phyloP scores from a whole-genome alignment of 2,888 invertebrate species.

The Mycalesis mineus region DNA sequence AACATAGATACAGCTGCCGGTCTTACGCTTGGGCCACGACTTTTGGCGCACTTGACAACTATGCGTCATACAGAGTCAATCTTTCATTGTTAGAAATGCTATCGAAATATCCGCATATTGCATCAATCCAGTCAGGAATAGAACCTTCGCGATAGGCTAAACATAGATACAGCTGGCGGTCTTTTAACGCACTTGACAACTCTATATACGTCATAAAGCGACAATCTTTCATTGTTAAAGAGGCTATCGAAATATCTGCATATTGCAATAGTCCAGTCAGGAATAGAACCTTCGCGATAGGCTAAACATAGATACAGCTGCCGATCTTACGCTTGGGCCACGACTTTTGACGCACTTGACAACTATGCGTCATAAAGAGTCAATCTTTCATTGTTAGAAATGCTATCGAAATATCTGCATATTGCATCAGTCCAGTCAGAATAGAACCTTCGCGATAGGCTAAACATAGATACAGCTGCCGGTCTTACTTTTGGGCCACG shows the following conservation, averaged over 20 bases:
- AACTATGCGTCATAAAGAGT: no score
- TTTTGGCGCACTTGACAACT: no score
- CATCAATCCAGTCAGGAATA: conserved; percentile 21
- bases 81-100: conserved; percentile 7
- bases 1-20: conserved; percentile 25
- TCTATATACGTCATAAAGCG: no score
- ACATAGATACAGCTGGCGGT: conserved; percentile 24
- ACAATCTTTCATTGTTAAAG: conserved; percentile 11
- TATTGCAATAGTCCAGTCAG: conserved; percentile 21
- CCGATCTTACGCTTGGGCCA: not conserved
- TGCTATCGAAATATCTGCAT: conserved; percentile 25
- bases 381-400: conserved; percentile 9
- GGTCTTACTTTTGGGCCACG: not conserved
- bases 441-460: conserved; percentile 26
- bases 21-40: not conserved
- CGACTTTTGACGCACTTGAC: no score
- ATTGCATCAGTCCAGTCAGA: conserved; percentile 20
- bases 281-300: conserved; percentile 26
- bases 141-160: conserved; percentile 26
- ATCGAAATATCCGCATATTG: conserved; percentile 26
- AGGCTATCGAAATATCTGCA: conserved; percentile 23
- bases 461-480: conserved; percentile 27
- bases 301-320: conserved; percentile 27
- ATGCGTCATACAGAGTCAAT: no score
- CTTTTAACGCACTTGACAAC: no score